Percentiles rank a stretch among this genome's conserved stretches.
Conservation (phyloP, 2,797 vertebrate genomes). For the Carcharodon carcharias region DNA sequence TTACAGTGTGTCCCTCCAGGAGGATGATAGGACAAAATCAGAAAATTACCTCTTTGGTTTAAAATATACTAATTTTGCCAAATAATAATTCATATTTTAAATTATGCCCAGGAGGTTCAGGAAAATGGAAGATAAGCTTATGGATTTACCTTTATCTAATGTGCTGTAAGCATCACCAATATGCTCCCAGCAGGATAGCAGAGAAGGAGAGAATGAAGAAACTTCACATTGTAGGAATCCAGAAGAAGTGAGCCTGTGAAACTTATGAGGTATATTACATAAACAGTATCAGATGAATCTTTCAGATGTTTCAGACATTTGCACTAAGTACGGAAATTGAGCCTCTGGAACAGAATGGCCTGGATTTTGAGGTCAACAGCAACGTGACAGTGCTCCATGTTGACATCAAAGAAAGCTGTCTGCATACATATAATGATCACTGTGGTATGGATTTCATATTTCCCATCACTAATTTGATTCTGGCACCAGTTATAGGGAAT, state of each 20-base stretch:
- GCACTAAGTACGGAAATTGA: background rate
- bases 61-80: background rate
- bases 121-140: background rate
- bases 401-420: background rate
- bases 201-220: background rate
- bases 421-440: too few relatives aligned
- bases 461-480: too few relatives aligned
- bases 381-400: background rate
- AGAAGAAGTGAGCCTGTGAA: background rate
- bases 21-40: background rate
- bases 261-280: background rate
- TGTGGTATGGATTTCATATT: too few relatives aligned
- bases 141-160: background rate
- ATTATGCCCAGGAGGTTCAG: background rate
- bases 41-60: background rate
- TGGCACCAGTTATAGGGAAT: too few relatives aligned
- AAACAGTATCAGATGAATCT: background rate
- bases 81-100: background rate
- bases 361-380: background rate
- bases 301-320: background rate
- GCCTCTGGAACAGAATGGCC: background rate
- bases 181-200: background rate
- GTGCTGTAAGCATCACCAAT: background rate
- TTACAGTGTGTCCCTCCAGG: background rate
- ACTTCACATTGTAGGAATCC: background rate